A percentile compares a stretch with the other conserved stretches of the same genome.
phyloP scores from a whole-genome alignment of 2,113 vertebrate genomes.

The Corvus moneduloides region DNA sequence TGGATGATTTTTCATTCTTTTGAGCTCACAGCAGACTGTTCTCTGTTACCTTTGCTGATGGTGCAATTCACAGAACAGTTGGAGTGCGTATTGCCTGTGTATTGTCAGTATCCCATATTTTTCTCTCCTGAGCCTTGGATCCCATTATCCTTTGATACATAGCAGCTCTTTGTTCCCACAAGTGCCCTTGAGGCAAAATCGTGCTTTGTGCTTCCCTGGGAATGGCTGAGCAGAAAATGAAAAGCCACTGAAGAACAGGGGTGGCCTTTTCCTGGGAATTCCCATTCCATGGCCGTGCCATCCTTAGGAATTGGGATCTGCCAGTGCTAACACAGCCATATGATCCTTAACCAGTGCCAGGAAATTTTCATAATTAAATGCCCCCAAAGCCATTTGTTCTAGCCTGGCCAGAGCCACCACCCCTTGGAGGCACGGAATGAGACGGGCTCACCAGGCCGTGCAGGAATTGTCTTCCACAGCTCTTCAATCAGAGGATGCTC shows the following conservation, averaged over 20 bases:
- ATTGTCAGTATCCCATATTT: not conserved
- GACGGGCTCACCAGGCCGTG: not conserved
- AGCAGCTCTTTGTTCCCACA: not conserved
- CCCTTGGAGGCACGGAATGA: not conserved
- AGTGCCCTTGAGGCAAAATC: not conserved
- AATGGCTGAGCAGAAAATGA: not conserved
- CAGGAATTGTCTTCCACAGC: not conserved
- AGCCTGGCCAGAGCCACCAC: not conserved
- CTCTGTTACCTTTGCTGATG: not conserved
- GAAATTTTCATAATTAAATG: not conserved
- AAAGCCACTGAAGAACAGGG: not conserved
- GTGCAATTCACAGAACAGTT: fast-evolving
- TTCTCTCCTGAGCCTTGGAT: not conserved
- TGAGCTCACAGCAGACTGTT: fast-evolving
- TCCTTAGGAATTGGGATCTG: not conserved
- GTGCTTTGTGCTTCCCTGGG: not conserved
- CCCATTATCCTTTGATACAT: not conserved
- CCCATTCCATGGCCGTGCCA: not conserved
- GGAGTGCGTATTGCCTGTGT: not conserved
- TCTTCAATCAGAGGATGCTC: not conserved
- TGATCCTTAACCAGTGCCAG: not conserved
- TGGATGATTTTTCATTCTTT: not conserved
- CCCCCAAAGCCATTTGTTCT: not conserved
- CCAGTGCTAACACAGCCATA: fast-evolving
- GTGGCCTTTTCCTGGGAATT: not conserved